Evolutionary conservation across 2,113 vertebrate species (phyloP).

Genomic region (Tauraco erythrolophus): DNA sequence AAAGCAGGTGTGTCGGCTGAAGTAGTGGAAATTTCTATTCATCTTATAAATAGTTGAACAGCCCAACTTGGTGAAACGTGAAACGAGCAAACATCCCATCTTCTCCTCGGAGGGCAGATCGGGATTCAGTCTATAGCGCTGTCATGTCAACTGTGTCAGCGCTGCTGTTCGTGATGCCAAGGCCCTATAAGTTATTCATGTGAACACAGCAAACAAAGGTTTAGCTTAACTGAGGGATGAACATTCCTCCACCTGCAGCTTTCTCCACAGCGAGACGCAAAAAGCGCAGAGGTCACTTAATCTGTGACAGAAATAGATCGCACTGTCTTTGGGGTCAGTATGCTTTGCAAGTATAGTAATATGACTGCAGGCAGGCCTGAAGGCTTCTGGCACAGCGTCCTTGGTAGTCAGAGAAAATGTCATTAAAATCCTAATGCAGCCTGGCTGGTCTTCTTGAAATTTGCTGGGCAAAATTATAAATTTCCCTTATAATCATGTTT

Average conservation of each 20-base stretch:
- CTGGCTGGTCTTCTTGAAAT: constrained; percentile 17
- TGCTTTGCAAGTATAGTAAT: constrained; percentile 7
- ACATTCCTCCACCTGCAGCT: constrained; percentile 58
- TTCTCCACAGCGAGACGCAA: constrained; percentile 38
- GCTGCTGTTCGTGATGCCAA: constrained; percentile 64
- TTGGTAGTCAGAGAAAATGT: neutral
- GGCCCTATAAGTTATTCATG: constrained; percentile 78
- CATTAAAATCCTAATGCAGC: constrained; percentile 10
- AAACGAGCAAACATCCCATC: constrained; percentile 78
- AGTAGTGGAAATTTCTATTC: constrained; percentile 85
- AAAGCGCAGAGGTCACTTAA: constrained; percentile 38
- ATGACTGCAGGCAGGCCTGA: neutral
- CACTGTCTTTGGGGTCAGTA: neutral
- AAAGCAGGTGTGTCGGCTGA: constrained; percentile 74
- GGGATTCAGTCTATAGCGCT: constrained; percentile 70
- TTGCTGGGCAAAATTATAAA: constrained; percentile 26
- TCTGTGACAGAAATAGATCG: constrained; percentile 57
- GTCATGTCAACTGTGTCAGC: constrained; percentile 71
- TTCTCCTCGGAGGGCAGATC: constrained; percentile 70
- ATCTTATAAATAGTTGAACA: constrained; percentile 85
- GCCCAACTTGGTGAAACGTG: constrained; percentile 72
- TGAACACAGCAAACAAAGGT: constrained; percentile 74
- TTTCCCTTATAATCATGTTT: constrained; percentile 37
- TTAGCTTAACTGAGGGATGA: constrained; percentile 62
- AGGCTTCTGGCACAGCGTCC: neutral